phyloP scores from a whole-genome alignment of 2,113 vertebrate genomes.

The Gulo gulo region DNA sequence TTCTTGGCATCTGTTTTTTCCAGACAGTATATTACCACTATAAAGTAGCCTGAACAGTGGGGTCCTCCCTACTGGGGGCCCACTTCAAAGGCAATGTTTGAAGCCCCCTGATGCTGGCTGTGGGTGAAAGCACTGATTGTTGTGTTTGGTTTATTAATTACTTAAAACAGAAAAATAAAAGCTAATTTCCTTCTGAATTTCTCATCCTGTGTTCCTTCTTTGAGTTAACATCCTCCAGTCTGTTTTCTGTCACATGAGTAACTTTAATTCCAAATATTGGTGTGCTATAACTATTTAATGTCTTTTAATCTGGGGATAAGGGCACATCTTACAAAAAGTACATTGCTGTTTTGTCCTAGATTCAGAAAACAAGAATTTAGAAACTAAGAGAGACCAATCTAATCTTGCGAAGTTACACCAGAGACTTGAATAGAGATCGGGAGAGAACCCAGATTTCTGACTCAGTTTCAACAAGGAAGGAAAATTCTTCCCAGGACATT shows the following conservation, averaged over 20 bases:
- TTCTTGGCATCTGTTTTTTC: conserved; percentile 69
- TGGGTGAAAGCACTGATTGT: conserved; percentile 44
- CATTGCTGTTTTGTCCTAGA: neutral
- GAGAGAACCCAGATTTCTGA: neutral
- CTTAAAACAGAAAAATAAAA: conserved; percentile 46
- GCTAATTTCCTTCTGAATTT: conserved; percentile 41
- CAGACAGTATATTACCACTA: conserved; percentile 72
- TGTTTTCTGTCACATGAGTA: neutral
- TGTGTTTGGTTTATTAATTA: conserved; percentile 68
- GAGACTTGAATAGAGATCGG: neutral
- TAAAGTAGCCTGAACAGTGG: conserved; percentile 59
- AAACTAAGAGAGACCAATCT: neutral
- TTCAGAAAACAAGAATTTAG: conserved; percentile 15
- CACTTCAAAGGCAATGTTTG: conserved; percentile 56
- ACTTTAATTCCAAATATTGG: conserved; percentile 21
- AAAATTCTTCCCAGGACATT: neutral
- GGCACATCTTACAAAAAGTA: neutral
- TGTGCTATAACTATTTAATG: conserved; percentile 20
- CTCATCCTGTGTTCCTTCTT: neutral
- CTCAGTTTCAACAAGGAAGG: neutral
- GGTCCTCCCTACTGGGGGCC: conserved; percentile 19
- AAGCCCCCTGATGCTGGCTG: conserved; percentile 60
- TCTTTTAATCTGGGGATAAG: conserved; percentile 22
- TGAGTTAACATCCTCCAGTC: conserved; percentile 18
- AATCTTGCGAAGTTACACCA: neutral